These are phyloP conservation scores for Ictidomys tridecemlineatus DNA, from an alignment of 2,113 vertebrate species.

Conservation along the genomic window DNA sequence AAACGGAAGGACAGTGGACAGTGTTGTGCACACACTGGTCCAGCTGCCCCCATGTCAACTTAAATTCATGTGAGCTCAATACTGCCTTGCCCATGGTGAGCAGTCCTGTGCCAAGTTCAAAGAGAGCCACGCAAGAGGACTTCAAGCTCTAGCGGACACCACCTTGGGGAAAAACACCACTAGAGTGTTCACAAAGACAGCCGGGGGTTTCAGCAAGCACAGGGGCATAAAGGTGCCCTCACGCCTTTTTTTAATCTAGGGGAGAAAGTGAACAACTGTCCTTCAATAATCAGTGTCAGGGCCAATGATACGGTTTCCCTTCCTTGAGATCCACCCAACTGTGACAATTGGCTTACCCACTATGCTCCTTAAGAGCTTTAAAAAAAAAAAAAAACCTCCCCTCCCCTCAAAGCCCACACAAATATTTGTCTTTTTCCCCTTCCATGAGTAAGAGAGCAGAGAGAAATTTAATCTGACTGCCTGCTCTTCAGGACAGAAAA, in stretches of 20 bases:
- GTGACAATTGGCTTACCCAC: conserved; percentile 18
- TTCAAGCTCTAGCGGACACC: conserved; percentile 81
- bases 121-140: conserved; percentile 73
- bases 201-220: conserved; percentile 77
- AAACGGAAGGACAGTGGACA: conserved; percentile 68
- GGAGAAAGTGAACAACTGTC: not conserved
- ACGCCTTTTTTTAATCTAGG: conserved; percentile 77
- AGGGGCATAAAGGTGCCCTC: conserved; percentile 76
- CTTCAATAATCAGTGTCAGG: conserved; percentile 49
- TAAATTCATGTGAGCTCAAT: conserved; percentile 45
- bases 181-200: conserved; percentile 72
- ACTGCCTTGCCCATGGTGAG: conserved; percentile 62
- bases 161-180: conserved; percentile 81
- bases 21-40: conserved; percentile 6
- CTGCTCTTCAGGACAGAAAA: conserved; percentile 37
- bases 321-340: not conserved
- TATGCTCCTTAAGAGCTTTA: not conserved
- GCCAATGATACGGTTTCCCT: not conserved
- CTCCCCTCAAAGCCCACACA: not conserved
- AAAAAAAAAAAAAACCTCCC: not conserved
- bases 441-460: not conserved
- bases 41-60: conserved; percentile 67
- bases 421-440: not conserved
- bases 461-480: not conserved
- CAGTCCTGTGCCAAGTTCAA: conserved; percentile 76